Conservation (phyloP, 1,140 invertebrate species). For the Cydia fagiglandana region DNA sequence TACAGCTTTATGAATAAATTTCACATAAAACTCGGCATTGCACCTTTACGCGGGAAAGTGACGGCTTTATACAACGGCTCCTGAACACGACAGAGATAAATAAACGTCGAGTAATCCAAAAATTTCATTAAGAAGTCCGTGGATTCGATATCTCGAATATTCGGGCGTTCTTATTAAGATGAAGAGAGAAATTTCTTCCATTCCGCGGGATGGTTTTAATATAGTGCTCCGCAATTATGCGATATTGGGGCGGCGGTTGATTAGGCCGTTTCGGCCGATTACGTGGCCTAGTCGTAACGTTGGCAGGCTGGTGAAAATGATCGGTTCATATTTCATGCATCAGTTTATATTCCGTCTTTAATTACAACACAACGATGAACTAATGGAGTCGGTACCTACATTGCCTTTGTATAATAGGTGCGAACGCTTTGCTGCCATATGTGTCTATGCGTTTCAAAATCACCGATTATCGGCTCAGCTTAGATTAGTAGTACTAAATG, state of each 20-base stretch:
- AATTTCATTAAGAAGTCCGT: slow-evolving; percentile 77
- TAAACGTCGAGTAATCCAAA: slow-evolving; percentile 72
- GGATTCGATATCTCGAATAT: slow-evolving; percentile 75
- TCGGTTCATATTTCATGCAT: not conserved
- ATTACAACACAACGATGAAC: not conserved
- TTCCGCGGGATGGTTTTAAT: slow-evolving; percentile 62
- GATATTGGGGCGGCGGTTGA: slow-evolving; percentile 36
- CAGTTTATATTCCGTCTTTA: too few species aligned
- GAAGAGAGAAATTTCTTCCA: slow-evolving; percentile 65
- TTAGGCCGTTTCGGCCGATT: slow-evolving; percentile 19
- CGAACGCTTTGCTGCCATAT: too few species aligned
- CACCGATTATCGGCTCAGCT: too few species aligned
- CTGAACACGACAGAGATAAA: slow-evolving; percentile 46
- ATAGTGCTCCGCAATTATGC: slow-evolving; percentile 60
- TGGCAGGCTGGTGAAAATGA: not conserved
- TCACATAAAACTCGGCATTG: slow-evolving; percentile 75
- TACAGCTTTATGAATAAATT: slow-evolving; percentile 79
- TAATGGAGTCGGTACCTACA: not conserved
- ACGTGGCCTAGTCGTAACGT: not conserved
- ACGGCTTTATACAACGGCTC: slow-evolving; percentile 43
- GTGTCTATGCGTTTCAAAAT: too few species aligned
- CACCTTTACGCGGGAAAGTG: slow-evolving; percentile 64
- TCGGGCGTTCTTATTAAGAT: slow-evolving; percentile 70
- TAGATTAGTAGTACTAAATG: too few species aligned
- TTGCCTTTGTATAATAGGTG: too few species aligned